Evolutionary conservation across 2,797 vertebrate species (phyloP).

Genomic region (Halcyon chelicuti): DNA sequence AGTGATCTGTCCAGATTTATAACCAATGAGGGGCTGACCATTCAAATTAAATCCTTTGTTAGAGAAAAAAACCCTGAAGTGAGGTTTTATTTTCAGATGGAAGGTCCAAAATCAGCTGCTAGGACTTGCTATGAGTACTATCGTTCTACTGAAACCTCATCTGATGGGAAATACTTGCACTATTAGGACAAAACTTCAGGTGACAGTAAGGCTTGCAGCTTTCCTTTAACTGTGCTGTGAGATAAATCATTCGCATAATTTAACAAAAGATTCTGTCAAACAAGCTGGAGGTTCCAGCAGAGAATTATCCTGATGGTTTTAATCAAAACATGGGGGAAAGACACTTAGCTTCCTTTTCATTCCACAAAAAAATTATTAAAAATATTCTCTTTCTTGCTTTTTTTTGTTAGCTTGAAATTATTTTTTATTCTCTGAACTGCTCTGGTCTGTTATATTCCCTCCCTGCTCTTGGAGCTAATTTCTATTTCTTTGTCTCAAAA

Average conservation of each 20-base stretch:
- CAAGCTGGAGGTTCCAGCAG: neutral
- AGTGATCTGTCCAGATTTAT: neutral
- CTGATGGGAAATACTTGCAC: neutral
- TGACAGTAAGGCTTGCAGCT: neutral
- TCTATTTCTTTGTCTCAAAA: conserved; percentile 10
- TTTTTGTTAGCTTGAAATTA: neutral
- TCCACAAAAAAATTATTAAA: neutral
- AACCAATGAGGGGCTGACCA: neutral
- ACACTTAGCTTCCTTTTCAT: neutral
- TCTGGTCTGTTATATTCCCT: neutral
- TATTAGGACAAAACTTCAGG: neutral
- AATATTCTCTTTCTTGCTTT: neutral
- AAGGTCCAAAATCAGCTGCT: neutral
- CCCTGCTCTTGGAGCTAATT: neutral
- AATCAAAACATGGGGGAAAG: neutral
- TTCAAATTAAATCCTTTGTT: neutral
- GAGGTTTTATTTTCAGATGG: neutral
- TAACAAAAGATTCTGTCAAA: neutral
- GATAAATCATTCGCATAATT: neutral
- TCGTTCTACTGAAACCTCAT: neutral
- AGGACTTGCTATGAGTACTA: neutral
- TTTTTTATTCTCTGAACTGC: neutral
- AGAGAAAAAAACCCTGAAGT: neutral
- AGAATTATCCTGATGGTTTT: neutral
- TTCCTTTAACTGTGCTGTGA: neutral